These are phyloP conservation scores for Andrena fulva DNA, from an alignment of 2,888 invertebrate species.

Conservation along the genomic window DNA sequence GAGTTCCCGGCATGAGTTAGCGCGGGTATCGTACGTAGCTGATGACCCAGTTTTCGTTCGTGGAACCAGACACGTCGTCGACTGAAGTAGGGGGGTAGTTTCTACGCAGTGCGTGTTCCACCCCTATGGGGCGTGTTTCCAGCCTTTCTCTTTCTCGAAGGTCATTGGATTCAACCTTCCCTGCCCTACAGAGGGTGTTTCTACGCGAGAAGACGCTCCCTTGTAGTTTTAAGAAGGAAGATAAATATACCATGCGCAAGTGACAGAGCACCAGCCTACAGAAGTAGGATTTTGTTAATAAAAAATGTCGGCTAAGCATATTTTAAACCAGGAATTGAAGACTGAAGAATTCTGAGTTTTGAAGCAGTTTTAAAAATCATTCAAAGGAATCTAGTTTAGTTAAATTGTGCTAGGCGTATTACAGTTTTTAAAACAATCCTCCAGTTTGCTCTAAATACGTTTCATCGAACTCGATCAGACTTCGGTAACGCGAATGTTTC, in stretches of 20 bases:
- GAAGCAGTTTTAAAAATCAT: no score
- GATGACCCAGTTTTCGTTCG: constrained; percentile 77
- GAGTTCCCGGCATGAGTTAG: constrained; percentile 60
- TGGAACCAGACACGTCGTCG: constrained; percentile 75
- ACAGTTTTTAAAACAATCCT: no score
- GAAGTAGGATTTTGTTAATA: no score
- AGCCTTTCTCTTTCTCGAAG: constrained; percentile 41
- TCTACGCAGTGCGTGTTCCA: constrained; percentile 79
- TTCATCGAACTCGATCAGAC: not conserved
- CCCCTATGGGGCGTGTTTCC: constrained; percentile 52
- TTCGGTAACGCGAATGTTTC: not conserved
- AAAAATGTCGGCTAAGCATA: no score
- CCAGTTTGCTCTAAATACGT: not conserved
- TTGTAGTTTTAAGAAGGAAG: not conserved
- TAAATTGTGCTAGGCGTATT: no score
- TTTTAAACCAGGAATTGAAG: no score
- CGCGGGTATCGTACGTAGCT: constrained; percentile 66
- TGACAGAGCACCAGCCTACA: no score
- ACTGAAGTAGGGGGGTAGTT: constrained; percentile 67
- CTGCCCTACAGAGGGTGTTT: not conserved
- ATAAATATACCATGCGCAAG: no score
- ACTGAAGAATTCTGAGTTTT: no score
- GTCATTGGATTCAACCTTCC: constrained; percentile 24
- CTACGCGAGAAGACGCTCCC: not conserved
- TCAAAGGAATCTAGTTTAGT: no score